phyloP scores from a whole-genome alignment of 2,888 invertebrate species.

The Electrophaes corylata region DNA sequence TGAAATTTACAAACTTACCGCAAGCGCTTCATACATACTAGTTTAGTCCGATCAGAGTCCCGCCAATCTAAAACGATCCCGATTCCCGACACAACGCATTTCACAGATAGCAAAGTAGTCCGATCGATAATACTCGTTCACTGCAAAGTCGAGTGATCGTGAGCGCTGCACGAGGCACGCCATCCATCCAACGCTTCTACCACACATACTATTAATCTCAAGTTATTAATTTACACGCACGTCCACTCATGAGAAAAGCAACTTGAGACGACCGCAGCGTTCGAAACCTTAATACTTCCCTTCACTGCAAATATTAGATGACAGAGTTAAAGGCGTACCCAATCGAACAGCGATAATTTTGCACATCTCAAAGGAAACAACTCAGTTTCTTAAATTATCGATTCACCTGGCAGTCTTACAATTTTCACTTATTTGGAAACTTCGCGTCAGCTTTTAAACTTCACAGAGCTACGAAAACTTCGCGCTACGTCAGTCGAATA shows the following conservation, averaged over 20 bases:
- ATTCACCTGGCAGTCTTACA: slow-evolving; percentile 34
- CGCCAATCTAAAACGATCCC: slow-evolving; percentile 74
- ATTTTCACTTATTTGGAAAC: slow-evolving; percentile 34
- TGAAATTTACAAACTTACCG: slow-evolving; percentile 60
- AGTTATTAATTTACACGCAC: slow-evolving; percentile 83
- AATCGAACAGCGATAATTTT: slow-evolving; percentile 65
- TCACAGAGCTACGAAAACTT: slow-evolving; percentile 55
- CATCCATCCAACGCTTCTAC: slow-evolving; percentile 69
- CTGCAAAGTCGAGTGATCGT: slow-evolving; percentile 62
- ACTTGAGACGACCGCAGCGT: slow-evolving; percentile 83
- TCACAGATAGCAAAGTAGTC: slow-evolving; percentile 65
- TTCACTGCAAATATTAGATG: slow-evolving; percentile 82
- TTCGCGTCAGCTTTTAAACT: slow-evolving; percentile 41
- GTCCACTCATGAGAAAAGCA: slow-evolving; percentile 85
- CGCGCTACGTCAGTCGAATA: slow-evolving; percentile 74
- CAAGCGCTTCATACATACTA: slow-evolving; percentile 55
- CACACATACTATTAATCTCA: slow-evolving; percentile 75
- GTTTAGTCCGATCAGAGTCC: slow-evolving; percentile 60
- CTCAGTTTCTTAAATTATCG: slow-evolving; percentile 38
- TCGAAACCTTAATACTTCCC: slow-evolving; percentile 84
- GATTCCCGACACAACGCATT: slow-evolving; percentile 65
- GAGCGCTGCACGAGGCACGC: slow-evolving; percentile 64
- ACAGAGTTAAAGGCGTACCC: slow-evolving; percentile 71
- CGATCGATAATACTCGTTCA: slow-evolving; percentile 77
- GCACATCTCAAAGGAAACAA: slow-evolving; percentile 49